Percentiles rank a stretch among this genome's conserved stretches.
Conservation (phyloP, 2,797 vertebrate genomes). For the Ctenosaura bakeri region DNA sequence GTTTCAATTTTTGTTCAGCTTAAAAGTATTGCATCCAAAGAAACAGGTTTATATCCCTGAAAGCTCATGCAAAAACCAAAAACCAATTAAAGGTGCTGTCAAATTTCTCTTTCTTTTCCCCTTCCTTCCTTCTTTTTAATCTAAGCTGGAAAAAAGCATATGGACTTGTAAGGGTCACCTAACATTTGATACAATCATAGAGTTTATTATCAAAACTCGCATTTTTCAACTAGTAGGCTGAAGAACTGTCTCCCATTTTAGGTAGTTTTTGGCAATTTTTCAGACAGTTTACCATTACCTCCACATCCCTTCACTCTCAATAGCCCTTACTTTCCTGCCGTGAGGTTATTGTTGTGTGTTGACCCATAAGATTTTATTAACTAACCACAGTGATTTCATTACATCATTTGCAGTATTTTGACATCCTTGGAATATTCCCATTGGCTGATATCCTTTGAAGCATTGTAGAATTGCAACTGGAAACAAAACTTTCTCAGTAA, state of each 20-base stretch:
- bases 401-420: not conserved
- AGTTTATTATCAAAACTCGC: not conserved
- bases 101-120: no score
- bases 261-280: not conserved
- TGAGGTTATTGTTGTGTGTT: not conserved
- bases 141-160: not conserved
- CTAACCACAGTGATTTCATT: not conserved
- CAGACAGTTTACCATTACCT: not conserved
- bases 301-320: not conserved
- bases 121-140: not conserved
- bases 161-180: not conserved
- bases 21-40: not conserved
- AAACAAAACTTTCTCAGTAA: slow-evolving; percentile 11
- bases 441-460: not conserved
- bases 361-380: not conserved
- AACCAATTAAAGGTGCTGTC: no score
- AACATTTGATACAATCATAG: not conserved
- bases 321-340: not conserved
- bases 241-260: not conserved
- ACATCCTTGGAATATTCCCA: not conserved
- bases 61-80: no score
- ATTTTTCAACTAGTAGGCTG: not conserved
- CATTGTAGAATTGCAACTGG: not conserved
- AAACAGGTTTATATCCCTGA: not conserved
- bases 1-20: not conserved